Evolutionary conservation across 1,140 invertebrate genomes (phyloP).

Genomic region (Drosophila kepulauana): DNA sequence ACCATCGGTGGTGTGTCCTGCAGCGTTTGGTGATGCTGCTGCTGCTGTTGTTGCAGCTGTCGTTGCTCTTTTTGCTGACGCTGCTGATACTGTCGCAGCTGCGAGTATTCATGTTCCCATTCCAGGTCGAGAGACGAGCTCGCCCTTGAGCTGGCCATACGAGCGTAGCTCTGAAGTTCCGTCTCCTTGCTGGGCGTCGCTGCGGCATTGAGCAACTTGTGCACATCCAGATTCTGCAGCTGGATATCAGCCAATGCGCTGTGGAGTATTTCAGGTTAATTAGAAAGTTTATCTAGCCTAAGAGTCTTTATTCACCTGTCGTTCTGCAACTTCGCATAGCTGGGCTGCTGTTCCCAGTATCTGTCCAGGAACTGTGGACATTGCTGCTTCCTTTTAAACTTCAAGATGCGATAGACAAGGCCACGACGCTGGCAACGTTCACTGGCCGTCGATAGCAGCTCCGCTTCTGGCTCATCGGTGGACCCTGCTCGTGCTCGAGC

Average conservation of each 20-base stretch:
- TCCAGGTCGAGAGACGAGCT: conserved; percentile 82
- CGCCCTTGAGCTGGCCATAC: conserved; percentile 62
- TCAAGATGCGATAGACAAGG: conserved; percentile 75
- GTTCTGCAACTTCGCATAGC: conserved; percentile 68
- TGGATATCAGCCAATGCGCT: conserved; percentile 68
- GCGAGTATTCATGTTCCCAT: conserved; percentile 83
- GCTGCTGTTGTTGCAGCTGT: conserved; percentile 11
- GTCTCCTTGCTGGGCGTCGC: conserved; percentile 65
- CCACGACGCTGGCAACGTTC: conserved; percentile 58
- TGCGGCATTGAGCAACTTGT: conserved; percentile 64
- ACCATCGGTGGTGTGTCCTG: conserved; percentile 34
- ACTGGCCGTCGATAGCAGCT: conserved; percentile 59
- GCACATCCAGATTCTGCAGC: conserved; percentile 74
- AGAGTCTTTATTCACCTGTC: conserved; percentile 55
- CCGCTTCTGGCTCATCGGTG: conserved; percentile 66
- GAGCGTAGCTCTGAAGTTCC: conserved; percentile 59
- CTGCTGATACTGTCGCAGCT: conserved; percentile 62
- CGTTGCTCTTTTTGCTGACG: conserved; percentile 38
- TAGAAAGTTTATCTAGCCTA: not conserved
- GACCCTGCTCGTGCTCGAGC: conserved; percentile 19
- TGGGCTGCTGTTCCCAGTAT: conserved; percentile 74
- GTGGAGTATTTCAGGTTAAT: not conserved
- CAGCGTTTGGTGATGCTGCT: conserved; percentile 3
- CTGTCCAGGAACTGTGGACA: conserved; percentile 70
- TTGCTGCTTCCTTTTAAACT: conserved; percentile 70